Evolutionary conservation across 2,113 vertebrate species (phyloP).

Genomic region (Capreolus pygargus): DNA sequence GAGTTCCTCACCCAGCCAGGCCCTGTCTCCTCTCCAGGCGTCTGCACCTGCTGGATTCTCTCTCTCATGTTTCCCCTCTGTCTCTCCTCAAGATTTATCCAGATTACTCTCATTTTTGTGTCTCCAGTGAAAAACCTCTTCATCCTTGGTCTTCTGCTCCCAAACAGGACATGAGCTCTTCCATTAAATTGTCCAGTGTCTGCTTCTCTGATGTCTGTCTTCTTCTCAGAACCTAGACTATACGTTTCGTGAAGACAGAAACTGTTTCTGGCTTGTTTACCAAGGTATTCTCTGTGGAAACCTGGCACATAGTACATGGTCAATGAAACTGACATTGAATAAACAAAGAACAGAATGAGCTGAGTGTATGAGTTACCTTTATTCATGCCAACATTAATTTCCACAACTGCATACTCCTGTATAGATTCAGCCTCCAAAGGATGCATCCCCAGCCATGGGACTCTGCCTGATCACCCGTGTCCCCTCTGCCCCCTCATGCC

Average conservation of each 20-base stretch:
- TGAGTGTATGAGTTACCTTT: neutral
- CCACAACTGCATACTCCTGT: neutral
- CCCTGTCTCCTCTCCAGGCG: neutral
- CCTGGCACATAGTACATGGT: neutral
- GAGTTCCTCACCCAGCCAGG: too few species aligned
- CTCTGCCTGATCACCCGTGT: fast-evolving
- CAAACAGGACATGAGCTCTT: fast-evolving
- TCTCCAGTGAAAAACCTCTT: neutral
- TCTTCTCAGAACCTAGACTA: neutral
- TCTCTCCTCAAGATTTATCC: neutral
- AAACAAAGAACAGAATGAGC: neutral
- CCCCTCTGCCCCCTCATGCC: fast-evolving
- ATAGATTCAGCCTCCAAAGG: neutral
- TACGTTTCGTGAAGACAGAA: neutral
- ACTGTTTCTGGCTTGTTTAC: neutral
- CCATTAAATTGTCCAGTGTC: neutral
- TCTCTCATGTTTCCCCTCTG: neutral
- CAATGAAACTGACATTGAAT: neutral
- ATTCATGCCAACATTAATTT: neutral
- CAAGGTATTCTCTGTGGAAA: fast-evolving
- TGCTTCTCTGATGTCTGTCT: neutral
- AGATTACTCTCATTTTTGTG: neutral
- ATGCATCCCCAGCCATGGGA: neutral
- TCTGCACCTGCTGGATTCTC: fast-evolving
- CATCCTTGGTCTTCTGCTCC: neutral